Percentiles rank a stretch among this genome's conserved stretches.
Conservation (phyloP, 2,797 vertebrate species). For the Phataginus tetradactyla region DNA sequence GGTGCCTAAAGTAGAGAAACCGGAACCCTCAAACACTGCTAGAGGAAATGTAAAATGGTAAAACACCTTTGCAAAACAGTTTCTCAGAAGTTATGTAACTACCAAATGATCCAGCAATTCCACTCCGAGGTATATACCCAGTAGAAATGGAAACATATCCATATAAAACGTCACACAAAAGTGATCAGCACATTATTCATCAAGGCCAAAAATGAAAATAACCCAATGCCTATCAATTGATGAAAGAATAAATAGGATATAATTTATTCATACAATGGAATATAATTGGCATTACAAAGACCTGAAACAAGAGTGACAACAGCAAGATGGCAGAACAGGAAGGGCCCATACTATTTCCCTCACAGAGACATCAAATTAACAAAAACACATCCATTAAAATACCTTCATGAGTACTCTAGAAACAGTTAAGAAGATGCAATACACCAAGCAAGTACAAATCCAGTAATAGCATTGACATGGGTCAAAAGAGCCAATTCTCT, state of each 20-base stretch:
- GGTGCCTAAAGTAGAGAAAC: not conserved
- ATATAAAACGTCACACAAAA: not conserved
- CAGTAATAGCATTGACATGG: not conserved
- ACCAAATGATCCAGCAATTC: not conserved
- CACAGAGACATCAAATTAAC: not conserved
- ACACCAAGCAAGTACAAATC: not conserved
- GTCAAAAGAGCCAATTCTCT: not conserved
- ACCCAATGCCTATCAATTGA: not conserved
- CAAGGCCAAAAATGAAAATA: not conserved
- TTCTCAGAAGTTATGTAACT: not conserved
- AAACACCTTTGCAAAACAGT: not conserved
- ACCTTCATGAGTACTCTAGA: not conserved
- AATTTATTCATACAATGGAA: not conserved
- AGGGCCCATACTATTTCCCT: not conserved
- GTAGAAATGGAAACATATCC: not conserved
- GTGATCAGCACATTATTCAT: not conserved
- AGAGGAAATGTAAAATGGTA: not conserved
- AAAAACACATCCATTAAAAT: not conserved
- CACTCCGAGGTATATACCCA: not conserved
- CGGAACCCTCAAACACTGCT: not conserved
- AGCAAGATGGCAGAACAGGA: not conserved
- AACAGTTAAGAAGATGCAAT: not conserved
- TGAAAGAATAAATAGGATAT: not conserved
- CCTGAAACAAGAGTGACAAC: not conserved
- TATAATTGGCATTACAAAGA: not conserved